Base-by-base conservation (phyloP, 2,797 vertebrate genomes). In the Chromobotia macracanthus region DNA sequence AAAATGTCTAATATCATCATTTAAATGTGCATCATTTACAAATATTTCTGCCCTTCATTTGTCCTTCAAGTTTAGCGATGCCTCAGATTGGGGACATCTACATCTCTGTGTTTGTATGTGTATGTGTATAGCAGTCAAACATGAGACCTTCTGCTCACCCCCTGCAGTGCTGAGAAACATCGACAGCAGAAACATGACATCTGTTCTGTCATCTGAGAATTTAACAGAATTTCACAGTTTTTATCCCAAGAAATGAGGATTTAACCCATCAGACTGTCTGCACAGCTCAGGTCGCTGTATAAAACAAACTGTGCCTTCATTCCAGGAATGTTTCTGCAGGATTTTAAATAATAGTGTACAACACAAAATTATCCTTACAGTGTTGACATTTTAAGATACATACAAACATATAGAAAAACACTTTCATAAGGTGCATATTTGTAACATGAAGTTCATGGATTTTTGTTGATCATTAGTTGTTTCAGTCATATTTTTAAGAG, bases 101-200 rank as follows among this genome's bases (percentile, higher is more conserved):
- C 18, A 48, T 73, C 16, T 74, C 16, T 53, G n/a, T 66, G 28
- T 41, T 10, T 69, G 38, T 71, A 44, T 48, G 48, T 68, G 53
- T 78, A 55, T 67, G 48, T 16, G 63, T 41, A 28, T 46, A 16
- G 16, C 58, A 15, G 60, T 63, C 60, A 63, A 12, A 35, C 1
- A 7, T 3, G 0, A 25, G 41, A 58, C 64, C 74, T 67, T 67
- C 74, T 76, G 74, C 74, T 76, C 74, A 76, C 51, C 23, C 63
- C 73, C 73, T 55, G 50, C 50, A 75, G 64, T 10, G 2, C 23
- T n/a, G 64, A 75, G 53, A 63, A 75, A 65, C 73, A 41, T 19
- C 31, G 60, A 72, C 38, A 72, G 71, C 71, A 73, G 38, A 65
- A 75, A 75, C 63, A 75, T 44, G 63, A 66, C 16, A 16, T 75